Conservation (phyloP, 1,140 invertebrate species). For the Leptinotarsa texana region DNA sequence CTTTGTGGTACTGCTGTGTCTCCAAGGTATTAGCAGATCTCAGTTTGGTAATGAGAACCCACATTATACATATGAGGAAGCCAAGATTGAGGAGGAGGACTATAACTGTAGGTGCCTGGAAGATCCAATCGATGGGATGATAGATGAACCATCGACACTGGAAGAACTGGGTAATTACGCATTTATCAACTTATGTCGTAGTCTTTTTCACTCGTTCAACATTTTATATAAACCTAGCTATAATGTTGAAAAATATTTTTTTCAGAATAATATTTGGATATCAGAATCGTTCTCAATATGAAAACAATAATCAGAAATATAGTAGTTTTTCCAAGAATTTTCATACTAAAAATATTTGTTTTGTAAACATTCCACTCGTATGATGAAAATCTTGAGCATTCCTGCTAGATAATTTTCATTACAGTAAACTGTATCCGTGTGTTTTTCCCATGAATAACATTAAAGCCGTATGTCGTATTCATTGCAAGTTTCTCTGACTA, state of each 20-base stretch:
- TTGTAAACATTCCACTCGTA: too few species aligned
- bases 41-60: conserved; percentile 91
- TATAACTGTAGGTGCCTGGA: conserved; percentile 71
- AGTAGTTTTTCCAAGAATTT: too few species aligned
- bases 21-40: conserved; percentile 83
- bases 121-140: conserved; percentile 79
- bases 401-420: too few species aligned
- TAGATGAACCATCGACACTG: conserved; percentile 50
- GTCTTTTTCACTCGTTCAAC: not conserved
- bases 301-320: too few species aligned
- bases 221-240: not conserved
- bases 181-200: not conserved
- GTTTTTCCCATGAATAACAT: too few species aligned
- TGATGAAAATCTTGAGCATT: too few species aligned
- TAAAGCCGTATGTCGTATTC: too few species aligned
- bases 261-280: too few species aligned
- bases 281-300: too few species aligned
- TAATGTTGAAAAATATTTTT: not conserved
- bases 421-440: too few species aligned
- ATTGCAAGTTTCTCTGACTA: too few species aligned
- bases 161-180: conserved; percentile 7
- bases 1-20: conserved; percentile 86
- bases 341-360: too few species aligned
- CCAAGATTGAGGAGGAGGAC: conserved; percentile 81
- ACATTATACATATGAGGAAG: conserved; percentile 90